Evolutionary conservation across 1,140 invertebrate species (phyloP).

Genomic region (Mizuhopecten yessoensis): DNA sequence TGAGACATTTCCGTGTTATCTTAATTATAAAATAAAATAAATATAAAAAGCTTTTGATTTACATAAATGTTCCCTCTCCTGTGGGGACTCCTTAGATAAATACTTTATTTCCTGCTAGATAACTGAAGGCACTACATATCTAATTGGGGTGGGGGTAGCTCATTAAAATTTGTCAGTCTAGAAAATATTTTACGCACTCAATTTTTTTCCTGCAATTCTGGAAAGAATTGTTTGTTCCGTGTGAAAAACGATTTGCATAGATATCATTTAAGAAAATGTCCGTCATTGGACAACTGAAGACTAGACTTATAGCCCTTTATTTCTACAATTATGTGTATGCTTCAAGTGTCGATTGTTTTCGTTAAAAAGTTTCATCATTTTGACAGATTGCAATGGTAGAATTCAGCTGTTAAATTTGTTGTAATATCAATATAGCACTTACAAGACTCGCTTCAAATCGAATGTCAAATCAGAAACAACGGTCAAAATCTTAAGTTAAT

Average conservation of each 20-base stretch:
- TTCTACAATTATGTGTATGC: too few species aligned
- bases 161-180: not conserved
- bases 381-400: not conserved
- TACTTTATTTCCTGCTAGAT: not conserved
- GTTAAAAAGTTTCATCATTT: not conserved
- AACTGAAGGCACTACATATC: not conserved
- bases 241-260: not conserved
- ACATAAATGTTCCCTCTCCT: not conserved
- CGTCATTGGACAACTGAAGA: not conserved
- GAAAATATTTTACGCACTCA: not conserved
- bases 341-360: not conserved
- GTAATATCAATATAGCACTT: slow-evolving; percentile 30
- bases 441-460: not conserved
- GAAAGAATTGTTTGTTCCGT: not conserved
- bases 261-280: not conserved
- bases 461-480: not conserved
- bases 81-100: not conserved
- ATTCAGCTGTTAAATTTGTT: not conserved
- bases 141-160: not conserved
- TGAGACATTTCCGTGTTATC: slow-evolving; percentile 38
- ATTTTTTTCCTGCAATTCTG: too few species aligned
- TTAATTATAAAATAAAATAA: slow-evolving; percentile 22
- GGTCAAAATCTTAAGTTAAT: too few species aligned
- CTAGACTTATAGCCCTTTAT: not conserved
- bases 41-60: slow-evolving; percentile 15